Evolutionary conservation across 2,113 vertebrate species (phyloP).

Genomic region (Rhinoderma darwinii): DNA sequence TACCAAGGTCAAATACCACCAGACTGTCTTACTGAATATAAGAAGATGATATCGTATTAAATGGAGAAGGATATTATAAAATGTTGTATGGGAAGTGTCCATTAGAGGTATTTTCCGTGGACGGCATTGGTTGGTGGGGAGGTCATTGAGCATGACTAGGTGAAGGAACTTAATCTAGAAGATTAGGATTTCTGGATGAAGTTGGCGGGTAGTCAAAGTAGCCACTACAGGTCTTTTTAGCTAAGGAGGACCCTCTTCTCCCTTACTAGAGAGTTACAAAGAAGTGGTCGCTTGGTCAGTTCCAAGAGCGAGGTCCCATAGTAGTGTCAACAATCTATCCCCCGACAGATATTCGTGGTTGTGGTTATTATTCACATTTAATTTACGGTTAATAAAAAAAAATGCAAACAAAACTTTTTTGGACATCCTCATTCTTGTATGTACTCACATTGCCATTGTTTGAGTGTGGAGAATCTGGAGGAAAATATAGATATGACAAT

Average conservation of each 20-base stretch:
- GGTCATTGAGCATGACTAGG: too few species aligned
- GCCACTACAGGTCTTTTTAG: neutral
- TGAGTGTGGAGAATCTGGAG: neutral
- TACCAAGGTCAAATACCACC: neutral
- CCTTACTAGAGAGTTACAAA: neutral
- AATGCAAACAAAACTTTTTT: too few species aligned
- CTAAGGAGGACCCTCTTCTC: neutral
- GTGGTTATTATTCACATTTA: too few species aligned
- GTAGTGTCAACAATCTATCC: neutral
- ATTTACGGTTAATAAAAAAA: too few species aligned
- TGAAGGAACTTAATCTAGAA: too few species aligned
- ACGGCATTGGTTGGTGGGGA: too few species aligned
- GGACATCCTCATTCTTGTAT: neutral
- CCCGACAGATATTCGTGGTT: neutral
- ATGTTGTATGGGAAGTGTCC: too few species aligned
- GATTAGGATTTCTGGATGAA: neutral
- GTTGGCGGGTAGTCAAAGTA: neutral
- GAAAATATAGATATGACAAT: neutral
- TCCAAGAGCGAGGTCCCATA: neutral
- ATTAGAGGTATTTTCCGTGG: too few species aligned
- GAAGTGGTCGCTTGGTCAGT: neutral
- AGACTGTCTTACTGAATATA: neutral
- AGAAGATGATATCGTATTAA: neutral
- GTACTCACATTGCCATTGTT: neutral
- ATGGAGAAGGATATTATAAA: too few species aligned